phyloP scores from a whole-genome alignment of 2,113 vertebrate genomes.

The Zosterops lateralis region DNA sequence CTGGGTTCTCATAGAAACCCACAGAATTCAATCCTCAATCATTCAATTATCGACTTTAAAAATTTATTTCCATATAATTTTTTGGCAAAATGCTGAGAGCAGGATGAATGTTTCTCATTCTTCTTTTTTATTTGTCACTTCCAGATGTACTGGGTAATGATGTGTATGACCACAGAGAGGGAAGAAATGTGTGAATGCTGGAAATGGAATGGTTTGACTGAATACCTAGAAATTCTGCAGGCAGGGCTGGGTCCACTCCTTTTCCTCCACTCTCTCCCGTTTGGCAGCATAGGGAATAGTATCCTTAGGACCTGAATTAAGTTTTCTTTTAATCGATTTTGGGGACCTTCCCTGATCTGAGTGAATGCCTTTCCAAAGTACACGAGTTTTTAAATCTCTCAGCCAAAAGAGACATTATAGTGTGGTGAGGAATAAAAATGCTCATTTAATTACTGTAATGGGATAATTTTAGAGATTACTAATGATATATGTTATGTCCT shows the following conservation, averaged over 20 bases:
- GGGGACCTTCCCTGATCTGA: background rate
- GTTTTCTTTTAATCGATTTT: background rate
- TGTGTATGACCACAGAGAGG: background rate
- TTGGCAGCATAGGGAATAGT: background rate
- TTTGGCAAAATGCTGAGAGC: background rate
- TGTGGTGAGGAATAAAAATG: background rate
- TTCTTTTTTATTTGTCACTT: background rate
- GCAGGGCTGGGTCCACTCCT: background rate
- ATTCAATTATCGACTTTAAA: background rate
- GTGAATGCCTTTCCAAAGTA: background rate
- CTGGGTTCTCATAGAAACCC: background rate
- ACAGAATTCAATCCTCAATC: background rate
- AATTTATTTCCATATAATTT: background rate
- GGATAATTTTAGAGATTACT: background rate
- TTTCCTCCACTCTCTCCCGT: background rate
- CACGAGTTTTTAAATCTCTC: background rate
- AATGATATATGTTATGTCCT: background rate
- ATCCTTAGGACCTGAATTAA: background rate
- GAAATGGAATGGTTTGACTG: background rate
- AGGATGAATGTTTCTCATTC: background rate
- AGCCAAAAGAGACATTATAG: background rate
- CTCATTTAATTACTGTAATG: background rate
- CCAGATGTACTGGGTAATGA: background rate
- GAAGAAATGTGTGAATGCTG: background rate
- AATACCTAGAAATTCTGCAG: background rate